Base-by-base conservation (phyloP, 1,140 invertebrate species). In the Drosophila novamexicana region DNA sequence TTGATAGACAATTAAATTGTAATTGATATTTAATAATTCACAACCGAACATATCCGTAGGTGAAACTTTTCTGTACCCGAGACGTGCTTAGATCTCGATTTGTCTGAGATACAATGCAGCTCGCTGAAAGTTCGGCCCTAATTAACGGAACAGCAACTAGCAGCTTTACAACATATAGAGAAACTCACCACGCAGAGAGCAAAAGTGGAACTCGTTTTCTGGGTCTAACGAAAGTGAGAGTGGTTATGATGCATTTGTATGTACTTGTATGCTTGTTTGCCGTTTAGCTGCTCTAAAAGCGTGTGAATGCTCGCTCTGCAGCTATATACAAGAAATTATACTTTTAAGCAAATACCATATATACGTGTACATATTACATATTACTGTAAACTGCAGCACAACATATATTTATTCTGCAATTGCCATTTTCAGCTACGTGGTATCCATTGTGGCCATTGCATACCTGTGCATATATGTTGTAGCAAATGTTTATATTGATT, bases 111-210 rank as follows among this genome's bases (percentile, higher is more conserved):
- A 45, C 63, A 81, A 70, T 74, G 79, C 64, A 77, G 53, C 64
- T 68, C 68, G 71, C 65, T 57, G 58, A 78, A 75, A 75, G 76
- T 75, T 78, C 64, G 53, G 66, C 72, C 73, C 73, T 65, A 71
- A 75, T 77, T 75, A 68, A 75, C 76, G 66, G 74, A 76, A 64
- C 75, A 67, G 66, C 80, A 67, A 79, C 10, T n/a, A 42, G 37
- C 62, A 70, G 65, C 77, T 83, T 77, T 84, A 79, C 77, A 84
- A 82, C 83, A 68, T 34, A 44, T 45, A 22, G n/a, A 54, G 50
- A 50, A 82, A 82, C 72, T 78, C 83, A 88, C 83, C 83, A 79
- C 71, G 63, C 64, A 37, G 67, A 79, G 80, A 75, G 79, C 73
- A 63, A 71, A 57, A 66, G 72, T 79, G 79, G 53, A 85, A 84